A percentile compares a stretch with the other conserved stretches of the same genome.
Evolutionary conservation across 2,113 vertebrate species (phyloP).

Genomic region (Cygnus atratus): DNA sequence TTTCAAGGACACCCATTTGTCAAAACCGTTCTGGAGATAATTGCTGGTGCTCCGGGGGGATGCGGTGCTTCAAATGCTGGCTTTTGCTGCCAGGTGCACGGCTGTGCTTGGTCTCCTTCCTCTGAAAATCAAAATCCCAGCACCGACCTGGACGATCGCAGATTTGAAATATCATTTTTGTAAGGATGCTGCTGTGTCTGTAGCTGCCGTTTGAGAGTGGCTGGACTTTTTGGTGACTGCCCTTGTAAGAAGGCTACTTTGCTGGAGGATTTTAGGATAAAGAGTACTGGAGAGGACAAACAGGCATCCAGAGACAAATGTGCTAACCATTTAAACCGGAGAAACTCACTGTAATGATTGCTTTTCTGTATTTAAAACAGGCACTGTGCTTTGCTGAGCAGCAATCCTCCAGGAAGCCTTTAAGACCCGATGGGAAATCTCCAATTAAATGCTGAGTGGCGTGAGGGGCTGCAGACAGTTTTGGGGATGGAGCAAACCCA

Average conservation of each 20-base stretch:
- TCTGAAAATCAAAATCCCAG: fast-evolving
- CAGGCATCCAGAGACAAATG: neutral
- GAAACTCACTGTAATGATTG: neutral
- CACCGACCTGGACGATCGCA: fast-evolving
- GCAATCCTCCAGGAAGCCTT: neutral
- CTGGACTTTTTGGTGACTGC: neutral
- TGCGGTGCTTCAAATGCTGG: neutral
- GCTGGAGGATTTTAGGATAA: neutral
- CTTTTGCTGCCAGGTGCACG: fast-evolving
- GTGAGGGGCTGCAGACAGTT: neutral
- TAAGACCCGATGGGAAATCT: fast-evolving
- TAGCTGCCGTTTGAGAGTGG: neutral
- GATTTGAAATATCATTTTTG: neutral
- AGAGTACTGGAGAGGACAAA: neutral
- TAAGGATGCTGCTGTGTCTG: neutral
- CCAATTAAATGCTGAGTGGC: neutral
- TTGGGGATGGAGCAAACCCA: fast-evolving
- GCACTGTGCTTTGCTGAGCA: neutral
- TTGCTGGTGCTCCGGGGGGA: neutral
- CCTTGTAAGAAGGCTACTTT: neutral
- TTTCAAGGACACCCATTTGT: constrained; percentile 24
- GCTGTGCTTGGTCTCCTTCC: neutral
- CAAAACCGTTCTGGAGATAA: neutral
- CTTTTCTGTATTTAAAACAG: neutral
- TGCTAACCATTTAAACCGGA: neutral